A percentile compares a stretch with the other conserved stretches of the same genome.
phyloP scores from a whole-genome alignment of 2,888 invertebrate genomes.

The Silvanus unidentatus region DNA sequence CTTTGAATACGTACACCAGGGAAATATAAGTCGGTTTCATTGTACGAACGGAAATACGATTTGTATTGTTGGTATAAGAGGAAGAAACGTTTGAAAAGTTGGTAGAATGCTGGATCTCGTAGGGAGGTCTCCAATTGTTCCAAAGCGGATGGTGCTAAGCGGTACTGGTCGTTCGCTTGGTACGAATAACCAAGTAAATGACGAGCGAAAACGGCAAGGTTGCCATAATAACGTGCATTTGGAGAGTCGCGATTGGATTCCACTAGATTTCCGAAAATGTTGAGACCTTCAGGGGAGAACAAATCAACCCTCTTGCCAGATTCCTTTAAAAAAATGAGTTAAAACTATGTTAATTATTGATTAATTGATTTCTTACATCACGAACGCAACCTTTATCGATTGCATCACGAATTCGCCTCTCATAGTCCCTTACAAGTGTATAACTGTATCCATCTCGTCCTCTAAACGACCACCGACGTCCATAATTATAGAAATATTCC shows the following conservation, averaged over 20 bases:
- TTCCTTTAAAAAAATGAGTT: constrained; percentile 17
- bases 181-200: constrained; percentile 52
- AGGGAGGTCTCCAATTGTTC: constrained; percentile 59
- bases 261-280: constrained; percentile 60
- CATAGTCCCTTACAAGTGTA: constrained; percentile 44
- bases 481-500: constrained; percentile 42
- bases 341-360: not conserved
- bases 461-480: constrained; percentile 26
- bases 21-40: constrained; percentile 51
- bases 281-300: constrained; percentile 56
- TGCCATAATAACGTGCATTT: constrained; percentile 52
- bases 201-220: constrained; percentile 49
- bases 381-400: constrained; percentile 52
- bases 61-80: constrained; percentile 57
- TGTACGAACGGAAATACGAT: constrained; percentile 55
- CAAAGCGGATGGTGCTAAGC: constrained; percentile 55
- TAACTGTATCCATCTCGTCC: constrained; percentile 52
- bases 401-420: constrained; percentile 54
- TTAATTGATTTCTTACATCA: constrained; percentile 21
- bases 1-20: constrained; percentile 56
- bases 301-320: constrained; percentile 49
- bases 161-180: constrained; percentile 35
- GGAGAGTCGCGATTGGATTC: constrained; percentile 60
- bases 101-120: constrained; percentile 65
- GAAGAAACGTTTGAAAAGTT: constrained; percentile 56